phyloP scores from a whole-genome alignment of 2,113 vertebrate genomes.

The Cardinalis cardinalis region DNA sequence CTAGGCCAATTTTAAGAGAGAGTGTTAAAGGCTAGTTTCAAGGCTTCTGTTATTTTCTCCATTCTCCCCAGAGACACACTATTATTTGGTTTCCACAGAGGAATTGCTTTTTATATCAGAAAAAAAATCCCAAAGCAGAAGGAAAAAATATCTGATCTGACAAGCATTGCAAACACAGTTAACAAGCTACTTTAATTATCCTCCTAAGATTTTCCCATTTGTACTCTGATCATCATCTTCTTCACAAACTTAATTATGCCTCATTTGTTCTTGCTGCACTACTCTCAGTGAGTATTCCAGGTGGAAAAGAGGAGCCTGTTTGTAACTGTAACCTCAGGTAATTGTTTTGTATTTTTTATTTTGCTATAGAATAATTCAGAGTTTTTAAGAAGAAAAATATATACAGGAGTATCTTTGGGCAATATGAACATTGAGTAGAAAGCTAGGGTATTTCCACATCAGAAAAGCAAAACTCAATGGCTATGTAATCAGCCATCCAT shows the following conservation, averaged over 20 bases:
- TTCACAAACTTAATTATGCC: conserved; percentile 36
- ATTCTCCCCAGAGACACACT: neutral
- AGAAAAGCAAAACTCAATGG: neutral
- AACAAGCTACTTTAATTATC: conserved; percentile 41
- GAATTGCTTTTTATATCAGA: neutral
- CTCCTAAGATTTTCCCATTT: conserved; percentile 39
- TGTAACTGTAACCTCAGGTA: neutral
- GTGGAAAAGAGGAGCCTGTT: neutral
- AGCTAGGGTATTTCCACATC: neutral
- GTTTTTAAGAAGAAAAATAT: neutral
- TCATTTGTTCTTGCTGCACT: conserved; percentile 39
- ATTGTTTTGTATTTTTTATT: neutral
- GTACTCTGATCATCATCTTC: conserved; percentile 28
- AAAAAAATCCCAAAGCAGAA: neutral
- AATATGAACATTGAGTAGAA: neutral
- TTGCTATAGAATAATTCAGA: neutral
- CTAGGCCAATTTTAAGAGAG: neutral
- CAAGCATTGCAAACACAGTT: conserved; percentile 29
- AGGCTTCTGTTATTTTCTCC: neutral
- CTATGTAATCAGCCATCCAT: neutral
- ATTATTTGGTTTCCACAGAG: conserved; percentile 4
- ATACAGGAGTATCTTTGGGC: neutral
- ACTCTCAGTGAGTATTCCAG: conserved; percentile 4
- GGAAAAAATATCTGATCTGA: neutral
- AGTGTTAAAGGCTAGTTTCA: neutral